A percentile compares a stretch with the other conserved stretches of the same genome.
Evolutionary conservation across 2,113 vertebrate genomes (phyloP).

Genomic region (Callaeas wilsoni): DNA sequence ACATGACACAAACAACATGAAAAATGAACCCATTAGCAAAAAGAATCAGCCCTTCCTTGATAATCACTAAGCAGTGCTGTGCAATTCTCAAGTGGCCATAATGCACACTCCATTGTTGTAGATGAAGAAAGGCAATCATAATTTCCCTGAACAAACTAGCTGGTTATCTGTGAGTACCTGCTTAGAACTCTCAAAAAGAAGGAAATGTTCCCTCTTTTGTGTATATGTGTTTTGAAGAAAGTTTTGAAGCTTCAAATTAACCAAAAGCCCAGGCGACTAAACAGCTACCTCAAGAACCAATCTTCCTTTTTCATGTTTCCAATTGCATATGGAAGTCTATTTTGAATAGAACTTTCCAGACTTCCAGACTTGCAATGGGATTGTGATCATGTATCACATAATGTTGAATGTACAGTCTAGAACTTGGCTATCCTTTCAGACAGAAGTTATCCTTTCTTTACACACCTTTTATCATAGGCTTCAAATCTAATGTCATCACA

Average conservation of each 20-base stretch:
- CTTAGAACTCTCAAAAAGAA: not conserved
- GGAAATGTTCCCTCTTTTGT: not conserved
- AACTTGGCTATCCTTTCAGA: not conserved
- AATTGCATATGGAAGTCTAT: not conserved
- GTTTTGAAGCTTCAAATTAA: not conserved
- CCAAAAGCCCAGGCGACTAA: not conserved
- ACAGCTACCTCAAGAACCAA: not conserved
- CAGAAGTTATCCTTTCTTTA: not conserved
- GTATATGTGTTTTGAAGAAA: not conserved
- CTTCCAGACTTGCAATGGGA: not conserved
- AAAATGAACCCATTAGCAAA: constrained; percentile 46
- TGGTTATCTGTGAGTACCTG: not conserved
- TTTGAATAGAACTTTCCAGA: not conserved
- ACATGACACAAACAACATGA: not conserved
- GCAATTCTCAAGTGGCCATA: constrained; percentile 26
- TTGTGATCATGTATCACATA: not conserved
- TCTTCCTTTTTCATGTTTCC: not conserved
- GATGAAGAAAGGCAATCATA: constrained; percentile 4
- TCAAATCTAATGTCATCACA: not conserved
- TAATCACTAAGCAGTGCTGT: not conserved
- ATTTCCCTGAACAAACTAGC: constrained; percentile 9
- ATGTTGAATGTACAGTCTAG: not conserved
- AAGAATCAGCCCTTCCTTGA: constrained; percentile 43
- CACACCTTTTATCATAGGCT: not conserved
- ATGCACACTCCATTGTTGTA: not conserved